Evolutionary conservation across 2,113 vertebrate species (phyloP).

Genomic region (Anolis carolinensis): DNA sequence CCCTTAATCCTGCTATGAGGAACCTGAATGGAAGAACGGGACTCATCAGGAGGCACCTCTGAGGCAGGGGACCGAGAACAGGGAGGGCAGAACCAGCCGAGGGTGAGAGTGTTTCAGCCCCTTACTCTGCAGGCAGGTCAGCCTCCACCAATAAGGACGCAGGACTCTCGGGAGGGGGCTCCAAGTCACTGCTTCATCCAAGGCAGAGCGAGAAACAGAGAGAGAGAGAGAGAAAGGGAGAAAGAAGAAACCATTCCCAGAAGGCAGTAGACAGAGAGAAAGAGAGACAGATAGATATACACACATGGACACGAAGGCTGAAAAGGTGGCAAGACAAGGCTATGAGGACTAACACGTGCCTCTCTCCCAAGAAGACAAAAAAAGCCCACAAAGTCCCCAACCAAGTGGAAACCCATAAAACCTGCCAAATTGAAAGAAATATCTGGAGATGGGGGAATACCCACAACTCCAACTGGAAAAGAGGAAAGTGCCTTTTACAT

Average conservation of each 20-base stretch:
- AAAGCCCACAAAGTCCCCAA: neutral
- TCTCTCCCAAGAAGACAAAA: neutral
- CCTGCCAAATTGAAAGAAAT: neutral
- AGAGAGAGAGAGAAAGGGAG: constrained; percentile 55
- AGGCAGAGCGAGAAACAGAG: constrained; percentile 71
- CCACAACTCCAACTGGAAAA: neutral
- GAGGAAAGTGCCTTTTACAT: neutral
- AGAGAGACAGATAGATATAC: constrained; percentile 59
- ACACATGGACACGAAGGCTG: neutral
- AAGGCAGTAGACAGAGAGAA: constrained; percentile 59
- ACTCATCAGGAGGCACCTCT: neutral
- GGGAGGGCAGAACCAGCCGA: neutral
- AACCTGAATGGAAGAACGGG: neutral
- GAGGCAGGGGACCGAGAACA: neutral
- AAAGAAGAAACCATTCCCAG: constrained; percentile 69
- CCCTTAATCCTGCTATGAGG: neutral
- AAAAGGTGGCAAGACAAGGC: constrained; percentile 33
- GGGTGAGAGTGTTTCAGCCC: constrained; percentile 51
- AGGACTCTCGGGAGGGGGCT: constrained; percentile 88
- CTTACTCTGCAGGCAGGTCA: constrained; percentile 91
- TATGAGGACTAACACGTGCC: neutral
- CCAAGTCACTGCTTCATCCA: constrained; percentile 91
- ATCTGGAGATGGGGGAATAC: neutral
- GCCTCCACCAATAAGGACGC: constrained; percentile 88
- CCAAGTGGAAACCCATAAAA: neutral